phyloP scores from a whole-genome alignment of 2,888 invertebrate genomes.

The Diplolepis rosae region DNA sequence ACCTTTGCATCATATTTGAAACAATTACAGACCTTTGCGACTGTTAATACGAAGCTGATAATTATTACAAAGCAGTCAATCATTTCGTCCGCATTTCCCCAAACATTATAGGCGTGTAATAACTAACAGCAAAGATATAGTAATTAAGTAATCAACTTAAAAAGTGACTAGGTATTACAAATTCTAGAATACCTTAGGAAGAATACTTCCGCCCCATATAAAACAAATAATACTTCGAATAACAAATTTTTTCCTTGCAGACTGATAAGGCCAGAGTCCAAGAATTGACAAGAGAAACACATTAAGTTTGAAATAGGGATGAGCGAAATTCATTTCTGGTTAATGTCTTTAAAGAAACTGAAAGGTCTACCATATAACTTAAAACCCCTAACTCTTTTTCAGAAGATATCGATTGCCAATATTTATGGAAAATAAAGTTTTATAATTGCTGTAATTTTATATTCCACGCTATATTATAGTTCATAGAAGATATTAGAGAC shows the following conservation, averaged over 20 bases:
- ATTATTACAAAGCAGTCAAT: neutral
- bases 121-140: neutral
- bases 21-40: neutral
- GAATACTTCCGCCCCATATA: neutral
- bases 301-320: neutral
- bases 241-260: neutral
- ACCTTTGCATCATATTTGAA: neutral
- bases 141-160: too few relatives aligned
- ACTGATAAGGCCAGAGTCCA: conserved; percentile 21
- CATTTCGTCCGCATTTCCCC: neutral
- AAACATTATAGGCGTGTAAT: neutral
- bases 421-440: too few relatives aligned
- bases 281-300: neutral
- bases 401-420: too few relatives aligned
- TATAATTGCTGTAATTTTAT: too few relatives aligned
- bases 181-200: neutral
- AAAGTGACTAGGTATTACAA: too few relatives aligned
- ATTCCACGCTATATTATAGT: too few relatives aligned
- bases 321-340: neutral
- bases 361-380: neutral
- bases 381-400: neutral
- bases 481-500: too few relatives aligned
- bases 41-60: neutral
- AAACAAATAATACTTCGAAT: neutral
- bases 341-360: neutral